phyloP scores from a whole-genome alignment of 2,113 vertebrate genomes.

The Panurus biarmicus region DNA sequence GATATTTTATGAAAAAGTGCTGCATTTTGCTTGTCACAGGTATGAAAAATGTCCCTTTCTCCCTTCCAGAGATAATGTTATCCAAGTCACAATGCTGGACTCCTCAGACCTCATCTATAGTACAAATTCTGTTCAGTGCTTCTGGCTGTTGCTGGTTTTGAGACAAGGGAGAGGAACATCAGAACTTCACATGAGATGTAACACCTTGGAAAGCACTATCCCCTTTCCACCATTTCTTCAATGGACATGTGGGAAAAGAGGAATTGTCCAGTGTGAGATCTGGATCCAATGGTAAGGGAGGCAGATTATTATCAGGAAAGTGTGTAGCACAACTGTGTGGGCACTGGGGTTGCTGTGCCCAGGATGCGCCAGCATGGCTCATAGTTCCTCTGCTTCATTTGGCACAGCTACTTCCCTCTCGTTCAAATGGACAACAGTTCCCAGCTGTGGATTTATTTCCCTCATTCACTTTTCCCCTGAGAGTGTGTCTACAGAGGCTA shows the following conservation, averaged over 20 bases:
- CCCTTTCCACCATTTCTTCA: background rate
- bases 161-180: background rate
- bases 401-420: background rate
- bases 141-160: background rate
- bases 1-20: background rate
- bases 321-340: background rate
- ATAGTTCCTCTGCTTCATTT: background rate
- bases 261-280: background rate
- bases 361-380: accelerated
- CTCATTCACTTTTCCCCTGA: background rate
- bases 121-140: background rate
- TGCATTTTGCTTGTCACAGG: background rate
- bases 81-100: background rate
- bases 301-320: background rate
- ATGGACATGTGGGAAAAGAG: background rate
- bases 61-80: background rate
- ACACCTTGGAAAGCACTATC: background rate
- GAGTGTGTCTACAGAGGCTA: background rate
- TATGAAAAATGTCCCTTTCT: background rate
- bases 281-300: background rate
- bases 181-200: background rate
- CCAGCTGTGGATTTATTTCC: background rate
- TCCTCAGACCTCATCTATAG: background rate
- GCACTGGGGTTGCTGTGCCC: background rate
- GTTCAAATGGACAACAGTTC: background rate